A percentile compares a stretch with the other conserved stretches of the same genome.
Evolutionary conservation across 1,140 invertebrate species (phyloP).

Genomic region (Lepidurus apus): DNA sequence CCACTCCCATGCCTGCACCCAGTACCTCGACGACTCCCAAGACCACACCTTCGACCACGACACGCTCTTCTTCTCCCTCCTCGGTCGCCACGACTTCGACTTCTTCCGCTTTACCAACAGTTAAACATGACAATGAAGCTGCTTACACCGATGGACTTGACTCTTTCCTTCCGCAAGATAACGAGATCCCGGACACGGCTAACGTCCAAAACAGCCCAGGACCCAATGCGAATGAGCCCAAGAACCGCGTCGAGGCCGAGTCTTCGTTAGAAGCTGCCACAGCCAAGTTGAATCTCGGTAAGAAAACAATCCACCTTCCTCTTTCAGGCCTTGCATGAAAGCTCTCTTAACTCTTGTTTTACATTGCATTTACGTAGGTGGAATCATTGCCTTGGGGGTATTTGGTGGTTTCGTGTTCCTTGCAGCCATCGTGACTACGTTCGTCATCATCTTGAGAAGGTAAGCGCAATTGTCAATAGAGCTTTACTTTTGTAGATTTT

Average conservation of each 20-base stretch:
- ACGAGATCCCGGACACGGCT: conserved; percentile 54
- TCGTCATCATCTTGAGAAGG: conserved; percentile 83
- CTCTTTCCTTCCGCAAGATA: conserved; percentile 43
- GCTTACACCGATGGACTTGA: conserved; percentile 30
- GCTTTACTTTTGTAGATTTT: conserved; percentile 7
- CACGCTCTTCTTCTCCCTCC: conserved; percentile 26
- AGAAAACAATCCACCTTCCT: conserved; percentile 1
- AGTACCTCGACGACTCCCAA: conserved; percentile 39
- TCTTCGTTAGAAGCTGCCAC: conserved; percentile 56
- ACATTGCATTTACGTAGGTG: conserved; percentile 49
- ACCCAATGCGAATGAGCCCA: conserved; percentile 56
- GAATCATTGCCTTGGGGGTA: conserved; percentile 80
- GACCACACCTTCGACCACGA: conserved; percentile 32
- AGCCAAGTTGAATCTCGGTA: conserved; percentile 67
- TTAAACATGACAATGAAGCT: conserved; percentile 29
- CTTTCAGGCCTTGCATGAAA: background rate
- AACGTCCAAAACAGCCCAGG: conserved; percentile 49
- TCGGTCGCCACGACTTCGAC: conserved; percentile 7
- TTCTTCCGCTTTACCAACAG: background rate
- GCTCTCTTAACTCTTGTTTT: background rate
- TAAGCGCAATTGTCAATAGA: conserved; percentile 48
- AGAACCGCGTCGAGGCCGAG: conserved; percentile 31
- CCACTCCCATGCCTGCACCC: conserved; percentile 22
- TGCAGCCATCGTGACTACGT: conserved; percentile 79
- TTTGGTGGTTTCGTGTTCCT: conserved; percentile 86